Evolutionary conservation across 1,140 invertebrate species (phyloP), one percentile per base, ranked within the genome.

Genomic region (Zaprionus inermis): DNA sequence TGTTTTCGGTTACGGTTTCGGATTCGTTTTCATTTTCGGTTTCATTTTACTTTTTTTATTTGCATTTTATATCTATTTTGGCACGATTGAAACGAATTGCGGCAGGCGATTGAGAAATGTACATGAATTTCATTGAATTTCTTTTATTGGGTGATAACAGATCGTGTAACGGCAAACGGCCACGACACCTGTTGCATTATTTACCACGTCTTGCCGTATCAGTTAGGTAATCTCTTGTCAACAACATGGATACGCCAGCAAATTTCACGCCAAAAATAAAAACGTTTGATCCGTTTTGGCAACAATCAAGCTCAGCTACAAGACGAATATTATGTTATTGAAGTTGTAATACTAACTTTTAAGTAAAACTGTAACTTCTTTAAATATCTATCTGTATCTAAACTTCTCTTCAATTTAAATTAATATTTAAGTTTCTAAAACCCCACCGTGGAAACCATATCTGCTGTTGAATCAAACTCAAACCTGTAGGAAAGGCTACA

Each of bases 131-230:
- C 65, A 76, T 64, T 74, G 55, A 70, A 86, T 86, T 83, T 86
- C 72, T 79, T 86, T 83, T 59, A 70, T 65, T 61, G 64, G 44
- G 52, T 81, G 83, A 82, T 82, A 64, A 68, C 24, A 77, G 72
- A 82, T 76, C 69, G 61, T 81, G 74, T 70, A 51, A 81, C 60
- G 73, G 32, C 41, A 44, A 44, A 56, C 71, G 46, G 46, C 60
- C 22, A 55, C 79, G 73, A 86, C 83, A 83, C 76, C 59, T 79
- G 74, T 67, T 86, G 76, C 79, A 86, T 86, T 86, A 83, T 86
- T 86, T 76, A 86, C 61, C 38, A 9, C 24, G 10, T 41, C 20
- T 83, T 75, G 84, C 51, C 20, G 14, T 57, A 38, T 67, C 56
- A 68, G 86, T 86, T 86, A 83, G 76, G 41, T 86, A 86, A 86